Base-by-base conservation (phyloP, 2,113 vertebrate genomes). In the Microcebus ravelobensis region DNA sequence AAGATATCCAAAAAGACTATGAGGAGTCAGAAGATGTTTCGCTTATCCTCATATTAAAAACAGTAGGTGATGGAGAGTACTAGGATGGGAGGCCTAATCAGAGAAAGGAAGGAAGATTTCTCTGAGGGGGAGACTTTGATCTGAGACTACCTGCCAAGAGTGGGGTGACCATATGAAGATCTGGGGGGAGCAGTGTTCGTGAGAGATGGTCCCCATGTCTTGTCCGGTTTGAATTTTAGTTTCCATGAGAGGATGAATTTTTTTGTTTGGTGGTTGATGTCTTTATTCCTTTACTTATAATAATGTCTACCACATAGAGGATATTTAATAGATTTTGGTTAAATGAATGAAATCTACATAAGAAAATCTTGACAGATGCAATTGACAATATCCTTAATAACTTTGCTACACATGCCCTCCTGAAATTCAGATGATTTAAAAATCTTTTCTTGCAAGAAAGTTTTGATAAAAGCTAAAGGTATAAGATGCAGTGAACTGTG, bases 371-470 rank as follows among this genome's bases (percentile, higher is more conserved):
- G 20, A 45, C 15, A 55, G 45, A 42, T 79, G 39, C 0, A 71
- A 36, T 67, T 74, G 61, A 48, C 31, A 57, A 0, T 89, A 74
- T 42, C 39, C 14, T 87, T 94, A 48, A 73, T 23, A 36, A 65
- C 36, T 55, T 50, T 34, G 42, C 13, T 71, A 31, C 2, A 34
- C 3, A 63, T 57, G 20, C 15, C 14, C 29, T 80, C 65, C 23
- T 90, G 76, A 93, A 83, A 87, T 83, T 95, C 57, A 74, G 63
- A 55, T 94, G 50, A 45, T 31, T 76, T 55, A 21, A 8, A 68
- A 42, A 61, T 79, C 15, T 71, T 18, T 89, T 55, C 55, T 74
- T 39, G 21, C 8, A 93, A 48, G 67, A 15, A 63, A 25, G 15
- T 65, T 84, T 63, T 84, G 55, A 39, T 74, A 79, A 67, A 63